Conservation (phyloP, 2,888 invertebrate species). For the Heliconius ethilla region DNA sequence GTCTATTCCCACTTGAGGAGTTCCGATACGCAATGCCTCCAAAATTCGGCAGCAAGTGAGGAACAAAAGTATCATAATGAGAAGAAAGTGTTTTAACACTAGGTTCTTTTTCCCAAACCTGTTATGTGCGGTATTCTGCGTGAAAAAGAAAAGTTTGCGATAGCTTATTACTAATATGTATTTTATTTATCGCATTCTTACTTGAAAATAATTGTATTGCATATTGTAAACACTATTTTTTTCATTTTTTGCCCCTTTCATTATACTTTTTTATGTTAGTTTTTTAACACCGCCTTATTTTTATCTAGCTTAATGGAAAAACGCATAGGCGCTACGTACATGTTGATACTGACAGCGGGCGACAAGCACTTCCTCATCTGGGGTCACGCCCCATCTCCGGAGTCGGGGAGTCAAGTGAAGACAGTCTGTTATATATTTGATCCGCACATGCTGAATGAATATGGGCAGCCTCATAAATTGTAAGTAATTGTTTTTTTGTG, state of each 20-base stretch:
- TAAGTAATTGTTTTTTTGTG: conserved; percentile 49
- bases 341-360: conserved; percentile 61
- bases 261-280: too few species aligned
- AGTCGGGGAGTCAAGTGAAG: conserved; percentile 55
- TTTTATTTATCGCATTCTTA: too few species aligned
- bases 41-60: background rate
- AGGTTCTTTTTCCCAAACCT: too few species aligned
- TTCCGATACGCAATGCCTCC: background rate
- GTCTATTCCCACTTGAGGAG: too few species aligned
- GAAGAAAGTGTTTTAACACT: too few species aligned
- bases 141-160: too few species aligned
- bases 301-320: conserved; percentile 68
- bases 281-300: background rate
- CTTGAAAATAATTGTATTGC: too few species aligned
- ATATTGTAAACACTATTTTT: too few species aligned
- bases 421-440: conserved; percentile 74
- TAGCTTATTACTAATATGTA: too few species aligned
- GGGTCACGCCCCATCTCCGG: conserved; percentile 68
- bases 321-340: conserved; percentile 59
- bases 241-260: too few species aligned
- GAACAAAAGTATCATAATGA: background rate
- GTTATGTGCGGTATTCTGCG: too few species aligned
- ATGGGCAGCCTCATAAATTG: conserved; percentile 62
- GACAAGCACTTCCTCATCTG: conserved; percentile 69
- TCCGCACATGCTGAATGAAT: conserved; percentile 66